Evolutionary conservation across 2,888 invertebrate genomes (phyloP), one percentile per base, ranked within the genome.

Genomic region (Leptothorax acervorum): DNA sequence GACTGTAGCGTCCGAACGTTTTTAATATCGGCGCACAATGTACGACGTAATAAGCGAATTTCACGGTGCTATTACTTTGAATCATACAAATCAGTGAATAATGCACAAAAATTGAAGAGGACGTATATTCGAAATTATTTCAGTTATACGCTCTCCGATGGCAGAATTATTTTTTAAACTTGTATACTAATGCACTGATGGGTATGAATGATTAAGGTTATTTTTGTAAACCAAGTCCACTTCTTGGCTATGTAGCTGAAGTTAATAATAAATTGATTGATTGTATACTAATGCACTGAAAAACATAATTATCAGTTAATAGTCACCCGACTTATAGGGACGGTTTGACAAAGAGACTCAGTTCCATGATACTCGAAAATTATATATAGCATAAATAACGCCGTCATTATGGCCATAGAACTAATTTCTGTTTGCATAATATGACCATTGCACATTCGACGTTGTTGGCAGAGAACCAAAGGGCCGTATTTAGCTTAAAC

Each of bases 341-440:
- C 71, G 9, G 4, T 1, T 53, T 4, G 12, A 73, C 23, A 3
- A 3, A 53, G 39, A 23, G 23, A 55, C 18, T 70, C 23, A 8
- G 23, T 71, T 53, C 18, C 18, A 15, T 31, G 18, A 12, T 31
- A 70, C 23, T n/a, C n/a, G 71, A 35, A 55, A 71, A 71, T 53
- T 31, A 51, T 51, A 31, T 53, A 53, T n/a, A 8, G n/a, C 35
- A n/a, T 53, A 48, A 48, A 71, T 0, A 35, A 35, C 35, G 35
- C 35, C 48, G 70, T 35, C 35, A 68, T 70, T 51, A 35, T 31
- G 11, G 35, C 6, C 9, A 3, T 51, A 12, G 11, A 31, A 70
- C 35, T 23, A 39, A 71, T 23, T 39, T 55, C 53, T 45, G 23
- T 63, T 76, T 76, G 39, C 63, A 76, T 76, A 65, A 76, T 76